Percentiles rank a stretch among this genome's conserved stretches.
These are phyloP conservation scores for Puma concolor DNA, from an alignment of 2,113 vertebrate species.

Conservation along the genomic window DNA sequence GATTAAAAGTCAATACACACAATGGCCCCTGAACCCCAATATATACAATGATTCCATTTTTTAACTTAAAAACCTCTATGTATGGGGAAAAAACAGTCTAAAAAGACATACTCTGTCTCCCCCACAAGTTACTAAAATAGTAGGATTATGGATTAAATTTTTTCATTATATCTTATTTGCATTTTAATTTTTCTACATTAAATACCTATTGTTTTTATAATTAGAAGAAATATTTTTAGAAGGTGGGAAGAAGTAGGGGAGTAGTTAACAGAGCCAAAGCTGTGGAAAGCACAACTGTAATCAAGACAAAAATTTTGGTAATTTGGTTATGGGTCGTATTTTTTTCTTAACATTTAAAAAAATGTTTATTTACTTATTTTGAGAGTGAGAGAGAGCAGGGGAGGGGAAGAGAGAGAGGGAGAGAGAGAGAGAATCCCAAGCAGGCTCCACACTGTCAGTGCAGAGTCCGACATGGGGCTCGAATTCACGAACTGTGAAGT, in stretches of 20 bases:
- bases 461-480: too few species aligned
- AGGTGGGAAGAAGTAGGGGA: neutral
- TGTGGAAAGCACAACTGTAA: neutral
- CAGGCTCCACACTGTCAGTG: too few species aligned
- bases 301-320: neutral
- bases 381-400: too few species aligned
- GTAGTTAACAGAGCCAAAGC: neutral
- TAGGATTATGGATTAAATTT: neutral
- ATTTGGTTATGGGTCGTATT: neutral
- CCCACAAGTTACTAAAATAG: neutral
- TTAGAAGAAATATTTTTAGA: neutral
- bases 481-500: too few species aligned
- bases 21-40: neutral
- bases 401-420: too few species aligned
- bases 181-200: constrained; percentile 5
- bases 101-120: neutral
- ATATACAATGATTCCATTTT: neutral
- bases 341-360: too few species aligned
- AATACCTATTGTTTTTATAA: neutral
- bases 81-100: neutral
- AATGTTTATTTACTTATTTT: too few species aligned
- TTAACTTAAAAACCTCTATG: neutral
- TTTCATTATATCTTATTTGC: neutral
- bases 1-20: neutral
- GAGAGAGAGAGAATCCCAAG: too few species aligned